Evolutionary conservation across 2,113 vertebrate genomes (phyloP), one percentile per base, ranked within the genome.

Genomic region (Coptodon bakossiorum): DNA sequence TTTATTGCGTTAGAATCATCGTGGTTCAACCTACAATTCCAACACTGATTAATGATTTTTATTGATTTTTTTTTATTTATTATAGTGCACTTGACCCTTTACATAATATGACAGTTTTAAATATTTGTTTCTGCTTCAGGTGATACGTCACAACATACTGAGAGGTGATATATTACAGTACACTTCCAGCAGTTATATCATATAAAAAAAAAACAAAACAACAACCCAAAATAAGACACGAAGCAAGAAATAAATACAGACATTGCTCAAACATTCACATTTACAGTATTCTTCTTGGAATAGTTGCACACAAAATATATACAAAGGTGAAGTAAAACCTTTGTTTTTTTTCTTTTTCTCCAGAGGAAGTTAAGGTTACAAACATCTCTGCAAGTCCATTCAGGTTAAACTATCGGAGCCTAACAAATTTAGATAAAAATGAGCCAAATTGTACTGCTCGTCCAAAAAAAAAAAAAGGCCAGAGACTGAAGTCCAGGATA

Each of bases 1-100:
- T 96, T 96, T 96, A 96, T 95, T 95, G 87, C 50, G 31, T 91
- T 83, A 79, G 88, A 90, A 94, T 90, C 17, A 83, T 79, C 9
- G 63, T 73, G 68, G 56, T 86, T 82, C 40, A 86, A 56, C 38
- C 52, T 87, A 91, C 59, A 90, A 13, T 9, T 82, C 68, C 50
- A 86, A 90, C 84, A 91, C 63, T 17, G 19, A 80, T 85, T 54
- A 93, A 81, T 38, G 43, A 88, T 84, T 90, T 93, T 61, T 45
- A 31, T 50, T 50, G 34, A 38, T n/a, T 78, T 91, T 92, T 59
- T 48, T 19, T 7, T 0, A 50, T 76, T 50, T 19, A 87, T 80
- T 82, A 83, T 80, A 90, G 90, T 88, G 86, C 84, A 92, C 80
- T 63, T 81, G 24, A 93, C 31, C 38, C 50, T 57, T 43, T 71